These are phyloP conservation scores for Phaetusa simplex DNA, from an alignment of 2,113 vertebrate species.

Conservation along the genomic window DNA sequence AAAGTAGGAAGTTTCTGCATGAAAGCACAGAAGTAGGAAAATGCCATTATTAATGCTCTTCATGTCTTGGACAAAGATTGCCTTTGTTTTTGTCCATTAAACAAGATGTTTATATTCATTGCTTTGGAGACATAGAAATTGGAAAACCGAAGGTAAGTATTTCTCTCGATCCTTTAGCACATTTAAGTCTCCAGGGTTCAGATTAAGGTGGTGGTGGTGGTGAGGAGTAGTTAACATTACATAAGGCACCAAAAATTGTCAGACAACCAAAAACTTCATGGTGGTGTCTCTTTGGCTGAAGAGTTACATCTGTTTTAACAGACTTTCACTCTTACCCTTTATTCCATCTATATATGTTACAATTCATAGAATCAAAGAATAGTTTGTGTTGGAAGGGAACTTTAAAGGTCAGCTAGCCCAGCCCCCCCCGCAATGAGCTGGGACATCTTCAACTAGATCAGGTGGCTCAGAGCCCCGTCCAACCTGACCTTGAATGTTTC, in stretches of 20 bases:
- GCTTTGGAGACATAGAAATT: background rate
- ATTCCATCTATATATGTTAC: background rate
- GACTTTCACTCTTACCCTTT: background rate
- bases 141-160: background rate
- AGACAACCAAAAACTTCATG: background rate
- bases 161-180: background rate
- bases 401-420: background rate
- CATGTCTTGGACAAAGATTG: background rate
- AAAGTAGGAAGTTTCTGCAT: too few species aligned
- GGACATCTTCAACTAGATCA: background rate
- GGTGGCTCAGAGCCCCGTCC: background rate
- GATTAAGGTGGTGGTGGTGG: background rate
- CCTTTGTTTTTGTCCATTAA: background rate
- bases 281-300: background rate
- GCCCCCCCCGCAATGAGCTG: background rate
- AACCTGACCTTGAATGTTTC: background rate
- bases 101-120: background rate
- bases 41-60: background rate
- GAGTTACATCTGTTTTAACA: background rate
- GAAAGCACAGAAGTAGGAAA: background rate
- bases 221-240: background rate
- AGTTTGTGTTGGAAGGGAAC: background rate
- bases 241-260: background rate
- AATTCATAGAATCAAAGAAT: background rate
- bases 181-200: background rate